Conservation (phyloP, 2,888 invertebrate genomes). For the Amiota mariae region DNA sequence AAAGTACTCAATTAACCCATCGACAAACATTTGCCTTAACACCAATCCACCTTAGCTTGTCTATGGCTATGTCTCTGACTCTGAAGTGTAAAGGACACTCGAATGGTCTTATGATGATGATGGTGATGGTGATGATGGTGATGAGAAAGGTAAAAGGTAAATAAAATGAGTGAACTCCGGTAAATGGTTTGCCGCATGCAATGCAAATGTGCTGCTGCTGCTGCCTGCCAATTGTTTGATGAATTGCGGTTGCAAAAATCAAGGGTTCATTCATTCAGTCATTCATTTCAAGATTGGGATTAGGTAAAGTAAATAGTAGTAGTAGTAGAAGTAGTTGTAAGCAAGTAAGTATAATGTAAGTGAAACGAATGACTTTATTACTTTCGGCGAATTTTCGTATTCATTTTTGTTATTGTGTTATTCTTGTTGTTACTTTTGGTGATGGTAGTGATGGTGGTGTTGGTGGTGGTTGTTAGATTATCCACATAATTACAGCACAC, state of each 20-base stretch:
- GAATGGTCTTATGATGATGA: too few species aligned
- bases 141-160: conserved; percentile 19
- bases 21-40: conserved; percentile 39
- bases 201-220: conserved; percentile 52
- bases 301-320: conserved; percentile 38
- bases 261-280: conserved; percentile 60
- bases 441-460: background rate
- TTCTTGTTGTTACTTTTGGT: background rate
- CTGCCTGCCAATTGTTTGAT: conserved; percentile 59
- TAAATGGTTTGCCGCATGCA: conserved; percentile 45
- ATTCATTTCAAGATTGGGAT: conserved; percentile 46
- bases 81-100: too few species aligned
- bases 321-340: too few species aligned
- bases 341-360: conserved; percentile 39
- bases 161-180: conserved; percentile 23
- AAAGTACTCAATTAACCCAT: conserved; percentile 62
- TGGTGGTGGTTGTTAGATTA: background rate
- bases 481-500: background rate
- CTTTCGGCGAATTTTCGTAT: background rate
- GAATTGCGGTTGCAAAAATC: conserved; percentile 57
- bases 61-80: background rate
- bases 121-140: too few species aligned
- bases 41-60: background rate
- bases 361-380: conserved; percentile 60
- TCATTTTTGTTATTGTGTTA: background rate